Base-by-base conservation (phyloP, 2,113 vertebrate genomes). In the Micromys minutus region DNA sequence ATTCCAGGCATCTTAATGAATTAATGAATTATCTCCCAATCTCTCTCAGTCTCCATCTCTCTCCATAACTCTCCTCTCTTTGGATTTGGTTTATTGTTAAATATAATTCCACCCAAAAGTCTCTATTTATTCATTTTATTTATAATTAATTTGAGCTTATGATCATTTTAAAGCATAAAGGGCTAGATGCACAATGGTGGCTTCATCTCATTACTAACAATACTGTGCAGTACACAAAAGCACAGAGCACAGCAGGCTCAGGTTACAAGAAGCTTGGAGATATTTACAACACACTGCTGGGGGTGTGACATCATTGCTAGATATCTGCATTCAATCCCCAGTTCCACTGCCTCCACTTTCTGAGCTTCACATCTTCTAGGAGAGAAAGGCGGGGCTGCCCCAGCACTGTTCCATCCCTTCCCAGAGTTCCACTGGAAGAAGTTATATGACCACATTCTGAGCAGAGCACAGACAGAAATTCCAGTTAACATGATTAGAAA, bases 381-480 rank as follows among this genome's bases (percentile, higher is more conserved):
- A 91, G 76, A 72, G n/a, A 61, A 3, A 65, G 63, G 29, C 3
- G 4, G n/a, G 71, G 24, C 5, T 19, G 7, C 36, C 24, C 1
- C 0, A 17, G 19, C 4, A 0, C 7, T 71, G 50, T 0, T 52
- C 50, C 10, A 19, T 63, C 57, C 55, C 10, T 52, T 57, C 47
- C 89, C 39, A 95, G 42, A 65, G 24, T 2, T 47, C 17, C 42
- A 71, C 92, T 24, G 36, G 1, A 83, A 94, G 92, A 67, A 94
- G 84, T 92, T 74, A 2, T 11, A 4, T 45, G 69, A 0, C 1
- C 45, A 26, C 29, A 11, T 36, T 61, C 61, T 86, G 36, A 19
- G 87, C 34, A 71, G 90, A 92, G 57, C 52, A 39, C 69, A 47
- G 80, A 59, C 0, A 81, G 8, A 77, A 96, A 95, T 86, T 92